A percentile compares a stretch with the other conserved stretches of the same genome.
Evolutionary conservation across 1,140 invertebrate genomes (phyloP).

Genomic region (Diabrotica undecimpunctata): DNA sequence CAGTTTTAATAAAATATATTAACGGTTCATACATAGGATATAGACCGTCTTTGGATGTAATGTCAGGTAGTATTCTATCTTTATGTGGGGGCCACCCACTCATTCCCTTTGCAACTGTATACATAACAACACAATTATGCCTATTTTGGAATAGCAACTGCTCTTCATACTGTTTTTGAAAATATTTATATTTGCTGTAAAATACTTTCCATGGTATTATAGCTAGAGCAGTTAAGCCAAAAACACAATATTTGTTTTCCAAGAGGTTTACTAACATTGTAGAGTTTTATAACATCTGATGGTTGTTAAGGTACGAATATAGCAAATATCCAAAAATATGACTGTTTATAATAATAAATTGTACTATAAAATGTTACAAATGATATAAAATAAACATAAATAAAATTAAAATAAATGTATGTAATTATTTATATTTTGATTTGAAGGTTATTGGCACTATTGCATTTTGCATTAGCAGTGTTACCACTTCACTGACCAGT

Average conservation of each 20-base stretch:
- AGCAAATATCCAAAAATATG: too few relatives aligned
- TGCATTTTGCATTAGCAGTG: too few relatives aligned
- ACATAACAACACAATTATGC: constrained; percentile 30
- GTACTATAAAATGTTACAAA: too few relatives aligned
- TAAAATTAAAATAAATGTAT: too few relatives aligned
- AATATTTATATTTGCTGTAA: constrained; percentile 16
- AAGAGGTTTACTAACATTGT: too few relatives aligned
- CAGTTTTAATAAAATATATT: constrained; percentile 29
- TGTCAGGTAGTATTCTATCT: constrained; percentile 15
- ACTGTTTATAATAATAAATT: too few relatives aligned
- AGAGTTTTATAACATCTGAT: too few relatives aligned
- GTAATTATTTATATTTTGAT: too few relatives aligned
- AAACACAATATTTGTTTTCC: neutral
- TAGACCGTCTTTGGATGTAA: constrained; percentile 15
- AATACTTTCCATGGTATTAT: constrained; percentile 22
- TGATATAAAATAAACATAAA: too few relatives aligned
- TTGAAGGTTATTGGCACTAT: too few relatives aligned
- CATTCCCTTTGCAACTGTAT: constrained; percentile 18
- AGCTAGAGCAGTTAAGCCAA: neutral
- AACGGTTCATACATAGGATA: constrained; percentile 25
- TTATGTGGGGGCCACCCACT: constrained; percentile 25
- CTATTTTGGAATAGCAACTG: constrained; percentile 23
- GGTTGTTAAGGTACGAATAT: too few relatives aligned
- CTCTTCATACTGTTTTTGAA: constrained; percentile 17
- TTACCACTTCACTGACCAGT: too few relatives aligned